Percentiles rank a stretch among this genome's conserved stretches.
Conservation (phyloP, 2,888 invertebrate genomes). For the Colostygia pectinataria region DNA sequence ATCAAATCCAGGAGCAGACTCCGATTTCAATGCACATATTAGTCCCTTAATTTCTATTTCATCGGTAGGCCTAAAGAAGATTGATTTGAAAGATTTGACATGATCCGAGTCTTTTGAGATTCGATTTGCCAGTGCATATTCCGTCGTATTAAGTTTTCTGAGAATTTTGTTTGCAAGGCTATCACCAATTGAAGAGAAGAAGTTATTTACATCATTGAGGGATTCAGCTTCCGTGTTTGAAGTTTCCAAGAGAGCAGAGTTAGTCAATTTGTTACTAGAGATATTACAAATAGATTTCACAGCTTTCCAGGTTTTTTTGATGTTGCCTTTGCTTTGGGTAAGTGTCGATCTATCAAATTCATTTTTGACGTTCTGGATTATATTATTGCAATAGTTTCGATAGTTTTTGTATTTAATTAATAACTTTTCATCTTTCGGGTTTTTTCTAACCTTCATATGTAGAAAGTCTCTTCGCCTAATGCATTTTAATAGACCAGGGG, state of each 20-base stretch:
- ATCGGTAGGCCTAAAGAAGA: not conserved
- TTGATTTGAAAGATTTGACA: too few species aligned
- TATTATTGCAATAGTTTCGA: slow-evolving; percentile 2
- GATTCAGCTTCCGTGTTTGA: not conserved
- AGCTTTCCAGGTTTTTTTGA: slow-evolving; percentile 11
- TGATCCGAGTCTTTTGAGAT: too few species aligned
- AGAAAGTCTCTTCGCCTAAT: too few species aligned
- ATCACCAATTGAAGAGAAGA: slow-evolving; percentile 4
- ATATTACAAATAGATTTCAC: slow-evolving; percentile 11
- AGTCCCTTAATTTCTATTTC: not conserved
- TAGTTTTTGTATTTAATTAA: too few species aligned
- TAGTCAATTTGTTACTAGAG: not conserved
- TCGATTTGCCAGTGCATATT: not conserved
- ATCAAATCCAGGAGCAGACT: not conserved
- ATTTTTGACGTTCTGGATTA: too few species aligned
- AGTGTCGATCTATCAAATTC: not conserved
- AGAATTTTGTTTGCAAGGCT: slow-evolving; percentile 2
- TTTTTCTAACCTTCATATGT: too few species aligned
- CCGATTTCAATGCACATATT: not conserved
- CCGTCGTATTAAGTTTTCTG: not conserved
- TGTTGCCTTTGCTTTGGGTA: not conserved
- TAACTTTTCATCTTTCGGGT: too few species aligned
- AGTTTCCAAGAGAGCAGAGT: not conserved
- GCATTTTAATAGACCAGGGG: too few species aligned
- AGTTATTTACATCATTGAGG: slow-evolving; percentile 1